phyloP scores from a whole-genome alignment of 2,888 invertebrate genomes.

The Acrobasis repandana region DNA sequence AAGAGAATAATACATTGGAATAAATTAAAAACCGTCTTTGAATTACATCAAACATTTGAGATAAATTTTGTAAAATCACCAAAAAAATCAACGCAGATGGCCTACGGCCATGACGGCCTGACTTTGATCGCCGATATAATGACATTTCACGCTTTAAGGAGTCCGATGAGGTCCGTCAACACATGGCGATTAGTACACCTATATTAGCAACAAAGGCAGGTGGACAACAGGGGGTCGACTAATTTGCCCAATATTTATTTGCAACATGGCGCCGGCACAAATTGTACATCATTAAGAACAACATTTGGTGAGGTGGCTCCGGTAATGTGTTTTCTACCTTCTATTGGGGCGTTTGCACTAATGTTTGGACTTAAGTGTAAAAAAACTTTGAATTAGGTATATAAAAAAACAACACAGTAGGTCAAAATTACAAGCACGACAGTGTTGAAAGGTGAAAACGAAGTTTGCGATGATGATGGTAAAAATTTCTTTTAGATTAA shows the following conservation, averaged over 20 bases:
- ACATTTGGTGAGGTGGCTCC: slow-evolving; percentile 72
- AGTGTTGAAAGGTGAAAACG: neutral
- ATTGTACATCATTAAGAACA: slow-evolving; percentile 64
- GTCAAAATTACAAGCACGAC: neutral
- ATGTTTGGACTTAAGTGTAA: slow-evolving; percentile 4
- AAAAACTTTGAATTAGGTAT: no score
- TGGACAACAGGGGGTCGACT: slow-evolving; percentile 65
- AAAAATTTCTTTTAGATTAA: no score
- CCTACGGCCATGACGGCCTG: slow-evolving; percentile 20
- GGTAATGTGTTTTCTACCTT: slow-evolving; percentile 53
- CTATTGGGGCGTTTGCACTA: slow-evolving; percentile 27
- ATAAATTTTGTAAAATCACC: no score
- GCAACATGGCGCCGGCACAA: slow-evolving; percentile 72
- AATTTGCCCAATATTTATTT: slow-evolving; percentile 79
- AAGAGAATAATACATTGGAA: no score
- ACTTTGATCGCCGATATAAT: slow-evolving; percentile 54
- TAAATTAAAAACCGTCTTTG: no score
- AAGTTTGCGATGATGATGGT: neutral
- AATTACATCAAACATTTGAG: no score
- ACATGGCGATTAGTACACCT: slow-evolving; percentile 56
- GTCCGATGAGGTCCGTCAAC: slow-evolving; percentile 48
- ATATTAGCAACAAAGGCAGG: slow-evolving; percentile 60
- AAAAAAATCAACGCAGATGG: slow-evolving; percentile 33
- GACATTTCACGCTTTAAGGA: slow-evolving; percentile 64
- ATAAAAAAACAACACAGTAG: no score